Evolutionary conservation across 2,797 vertebrate species (phyloP), one percentile per base, ranked within the genome.

Genomic region (Mus caroli): DNA sequence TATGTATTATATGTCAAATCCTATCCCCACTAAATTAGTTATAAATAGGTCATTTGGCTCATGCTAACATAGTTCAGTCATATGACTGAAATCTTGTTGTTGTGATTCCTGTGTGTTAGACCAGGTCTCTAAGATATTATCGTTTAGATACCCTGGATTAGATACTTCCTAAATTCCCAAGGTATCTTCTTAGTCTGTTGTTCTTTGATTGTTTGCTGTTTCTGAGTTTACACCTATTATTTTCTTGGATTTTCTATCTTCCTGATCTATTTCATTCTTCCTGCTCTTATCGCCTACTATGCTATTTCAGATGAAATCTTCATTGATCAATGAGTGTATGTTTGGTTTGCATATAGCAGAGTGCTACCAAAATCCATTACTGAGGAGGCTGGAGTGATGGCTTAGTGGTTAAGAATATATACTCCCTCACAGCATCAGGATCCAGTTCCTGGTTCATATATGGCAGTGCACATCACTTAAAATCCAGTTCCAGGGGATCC

Each of bases 251-350:
- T 94, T 87, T 86, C 11, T 28, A 69, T 82, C 37, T 91, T 1
- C 37, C 26, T 92, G 52, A 26, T 22, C 46, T 56, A 89, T 88
- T 73, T 85, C 34, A 75, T 19, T 82, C 67, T 85, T 60, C 46
- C 52, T 80, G 22, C 50, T 92, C 31, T 54, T 75, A 95, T 26
- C 43, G 75, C 46, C 90, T 91, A 88, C 43, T 22, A 87, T 58
- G 22, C 22, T 43, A 67, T 86, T 93, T 94, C 13, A 78, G 7
- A 43, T 78, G 4, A 92, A 94, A 82, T 87, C 85, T 37, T 85
- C 15, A 43, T 54, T 85, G 37, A 34, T 75, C 54, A 87, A 26
- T 46, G 15, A 92, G 6, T 87, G 0, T 4, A 11, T 90, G 50
- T 58, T 46, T 69, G 4, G 1, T 54, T 75, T 43, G 54, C 46